A percentile compares a stretch with the other conserved stretches of the same genome.
Conservation (phyloP, 2,888 invertebrate genomes). For the Arctia plantaginis region DNA sequence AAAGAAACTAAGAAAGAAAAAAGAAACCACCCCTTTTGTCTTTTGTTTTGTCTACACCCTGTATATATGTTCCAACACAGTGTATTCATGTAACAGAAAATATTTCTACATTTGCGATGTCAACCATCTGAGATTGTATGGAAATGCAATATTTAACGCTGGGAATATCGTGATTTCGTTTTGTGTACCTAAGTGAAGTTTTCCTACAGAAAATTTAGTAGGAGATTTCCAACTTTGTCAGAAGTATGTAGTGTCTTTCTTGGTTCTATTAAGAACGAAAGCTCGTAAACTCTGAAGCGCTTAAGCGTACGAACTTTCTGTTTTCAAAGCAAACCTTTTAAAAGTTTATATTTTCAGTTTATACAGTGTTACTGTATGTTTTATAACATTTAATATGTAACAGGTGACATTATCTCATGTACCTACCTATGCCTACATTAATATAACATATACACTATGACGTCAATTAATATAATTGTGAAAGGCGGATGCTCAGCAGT, state of each 20-base stretch:
- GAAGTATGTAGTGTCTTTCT: slow-evolving; percentile 3
- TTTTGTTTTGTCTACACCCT: too few species aligned
- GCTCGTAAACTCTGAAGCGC: neutral
- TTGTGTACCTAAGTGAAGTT: neutral
- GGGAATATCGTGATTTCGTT: neutral
- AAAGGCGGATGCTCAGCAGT: too few species aligned
- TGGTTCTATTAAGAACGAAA: neutral
- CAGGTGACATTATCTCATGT: neutral
- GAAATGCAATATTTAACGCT: neutral
- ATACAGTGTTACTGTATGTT: neutral
- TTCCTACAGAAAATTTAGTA: neutral
- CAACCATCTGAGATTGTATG: neutral
- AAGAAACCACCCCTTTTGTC: too few species aligned
- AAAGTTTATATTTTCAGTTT: neutral
- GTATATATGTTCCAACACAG: neutral
- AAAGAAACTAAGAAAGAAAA: neutral
- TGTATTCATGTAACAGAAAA: neutral
- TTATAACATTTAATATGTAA: neutral
- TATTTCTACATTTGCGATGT: neutral
- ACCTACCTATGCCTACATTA: too few species aligned
- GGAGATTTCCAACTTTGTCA: neutral
- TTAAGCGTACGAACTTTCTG: neutral
- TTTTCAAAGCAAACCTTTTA: slow-evolving; percentile 1
- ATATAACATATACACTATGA: too few species aligned
- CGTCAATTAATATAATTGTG: too few species aligned